Conservation (phyloP, 2,888 invertebrate genomes). For the Caenorhabditis sp. region DNA sequence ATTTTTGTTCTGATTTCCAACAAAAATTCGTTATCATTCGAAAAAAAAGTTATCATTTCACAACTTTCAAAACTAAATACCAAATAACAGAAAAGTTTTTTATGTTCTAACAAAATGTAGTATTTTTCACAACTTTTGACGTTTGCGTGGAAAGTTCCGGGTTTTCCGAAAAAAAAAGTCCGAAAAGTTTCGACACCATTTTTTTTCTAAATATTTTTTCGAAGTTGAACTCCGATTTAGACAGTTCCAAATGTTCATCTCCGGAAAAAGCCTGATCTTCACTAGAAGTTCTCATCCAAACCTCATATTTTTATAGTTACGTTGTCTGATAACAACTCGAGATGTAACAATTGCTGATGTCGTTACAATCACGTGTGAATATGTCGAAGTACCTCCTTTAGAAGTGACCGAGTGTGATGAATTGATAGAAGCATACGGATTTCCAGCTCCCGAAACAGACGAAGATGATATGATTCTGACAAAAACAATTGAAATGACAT, state of each 20-base stretch:
- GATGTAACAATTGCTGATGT: slow-evolving; percentile 29
- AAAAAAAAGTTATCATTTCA: no score
- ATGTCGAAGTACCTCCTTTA: slow-evolving; percentile 29
- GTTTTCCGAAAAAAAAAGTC: no score
- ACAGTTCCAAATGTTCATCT: no score
- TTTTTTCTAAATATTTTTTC: slow-evolving; percentile 2
- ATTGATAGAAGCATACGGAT: slow-evolving; percentile 18
- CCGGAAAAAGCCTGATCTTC: no score
- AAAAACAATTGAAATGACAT: slow-evolving; percentile 13
- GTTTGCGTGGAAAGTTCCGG: no score
- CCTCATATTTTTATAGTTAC: slow-evolving; percentile 14
- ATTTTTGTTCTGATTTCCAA: no score
- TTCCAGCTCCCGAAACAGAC: slow-evolving; percentile 8
- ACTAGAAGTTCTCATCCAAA: neutral
- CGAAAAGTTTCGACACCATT: neutral
- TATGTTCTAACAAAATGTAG: no score
- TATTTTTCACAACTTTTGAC: no score
- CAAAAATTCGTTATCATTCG: no score
- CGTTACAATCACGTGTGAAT: slow-evolving; percentile 25
- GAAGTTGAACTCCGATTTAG: no score
- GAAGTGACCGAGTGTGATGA: slow-evolving; percentile 20
- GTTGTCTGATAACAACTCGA: slow-evolving; percentile 39
- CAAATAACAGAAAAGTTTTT: no score
- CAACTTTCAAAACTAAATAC: no score
- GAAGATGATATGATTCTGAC: slow-evolving; percentile 12